These are phyloP conservation scores for Drosophila murphyi DNA, from an alignment of 1,140 invertebrate genomes.

Conservation along the genomic window DNA sequence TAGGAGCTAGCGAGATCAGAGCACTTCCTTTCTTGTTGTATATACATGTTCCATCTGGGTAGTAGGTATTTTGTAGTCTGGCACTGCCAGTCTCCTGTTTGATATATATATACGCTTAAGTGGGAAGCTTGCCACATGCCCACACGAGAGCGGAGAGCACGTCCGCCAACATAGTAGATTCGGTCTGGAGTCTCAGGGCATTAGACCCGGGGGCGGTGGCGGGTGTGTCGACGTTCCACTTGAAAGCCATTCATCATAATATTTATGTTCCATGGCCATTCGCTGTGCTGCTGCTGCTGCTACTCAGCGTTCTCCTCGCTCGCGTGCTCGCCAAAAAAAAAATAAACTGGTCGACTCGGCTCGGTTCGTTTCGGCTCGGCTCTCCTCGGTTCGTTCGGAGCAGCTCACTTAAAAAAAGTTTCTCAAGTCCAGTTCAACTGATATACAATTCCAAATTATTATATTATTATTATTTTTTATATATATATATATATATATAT, in stretches of 20 bases:
- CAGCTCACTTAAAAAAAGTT: constrained; percentile 77
- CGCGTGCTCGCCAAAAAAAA: constrained; percentile 2
- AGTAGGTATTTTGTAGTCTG: too few relatives aligned
- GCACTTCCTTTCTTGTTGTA: too few relatives aligned
- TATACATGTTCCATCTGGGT: too few relatives aligned
- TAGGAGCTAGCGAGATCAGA: too few relatives aligned
- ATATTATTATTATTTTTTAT: not conserved
- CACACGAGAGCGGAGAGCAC: constrained; percentile 26
- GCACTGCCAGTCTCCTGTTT: too few relatives aligned
- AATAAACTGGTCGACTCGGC: constrained; percentile 38
- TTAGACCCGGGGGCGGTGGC: constrained; percentile 31
- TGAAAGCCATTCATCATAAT: constrained; percentile 80
- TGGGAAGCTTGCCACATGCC: constrained; percentile 47
- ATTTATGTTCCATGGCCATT: constrained; percentile 50
- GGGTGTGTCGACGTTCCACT: constrained; percentile 58
- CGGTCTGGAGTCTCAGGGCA: constrained; percentile 30
- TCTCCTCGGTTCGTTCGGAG: constrained; percentile 40
- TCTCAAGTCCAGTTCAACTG: constrained; percentile 61
- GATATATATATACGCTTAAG: constrained; percentile 20
- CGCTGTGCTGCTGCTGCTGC: not conserved
- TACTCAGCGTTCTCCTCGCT: constrained; percentile 35
- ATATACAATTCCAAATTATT: constrained; percentile 64
- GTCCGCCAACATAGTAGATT: constrained; percentile 27
- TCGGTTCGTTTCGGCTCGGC: constrained; percentile 12
- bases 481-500: not conserved